Base-by-base conservation (phyloP, 1,140 invertebrate species). In the Fopius arisanus region DNA sequence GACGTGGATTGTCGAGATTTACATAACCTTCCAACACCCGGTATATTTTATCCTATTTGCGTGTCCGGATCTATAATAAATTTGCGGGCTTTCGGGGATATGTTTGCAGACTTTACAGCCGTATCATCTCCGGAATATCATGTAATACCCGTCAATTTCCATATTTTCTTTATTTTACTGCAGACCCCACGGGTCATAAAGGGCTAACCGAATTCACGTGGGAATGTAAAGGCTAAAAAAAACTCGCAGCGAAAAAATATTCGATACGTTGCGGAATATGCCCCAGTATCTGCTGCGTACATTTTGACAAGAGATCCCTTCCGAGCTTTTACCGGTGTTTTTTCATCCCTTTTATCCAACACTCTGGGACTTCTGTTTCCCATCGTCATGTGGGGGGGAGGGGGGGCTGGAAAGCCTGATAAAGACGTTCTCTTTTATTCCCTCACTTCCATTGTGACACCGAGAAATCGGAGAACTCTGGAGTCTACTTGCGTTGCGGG, bases 261-360 rank as follows among this genome's bases (percentile, higher is more conserved):
- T 76, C 28, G 23, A 70, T 71, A 31, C 73, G n/a, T n/a, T 31
- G 59, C 19, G 63, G 40, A 68, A 63, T 74, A 77, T 75, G 29
- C 31, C 54, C 28, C 69, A 4, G 67, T 71, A 68, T 41, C 67
- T 70, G 48, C 37, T 68, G 40, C 70, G 40, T 26, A 59, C 54
- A 59, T 59, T 59, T 37, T 59, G 54, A 59, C 54, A 59, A 26
- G 54, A 59, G 19, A 59, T 59, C 43, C 10, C 19, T 51, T 21
- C 43, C n/a, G 19, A 51, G 43, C 43, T 51, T 51, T 51, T 51
- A 51, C 43, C 19, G n/a, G 23, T 59, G 54, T 59, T 59, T 28
- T 54, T 28, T 59, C 19, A 12, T 26, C 6, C 23, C 54, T 21
- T 28, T 28, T 59, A 59, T 59, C 54, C 23, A 23, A 59, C 54